These are phyloP conservation scores for Sprattus sprattus DNA, from an alignment of 2,113 vertebrate species.

Conservation along the genomic window DNA sequence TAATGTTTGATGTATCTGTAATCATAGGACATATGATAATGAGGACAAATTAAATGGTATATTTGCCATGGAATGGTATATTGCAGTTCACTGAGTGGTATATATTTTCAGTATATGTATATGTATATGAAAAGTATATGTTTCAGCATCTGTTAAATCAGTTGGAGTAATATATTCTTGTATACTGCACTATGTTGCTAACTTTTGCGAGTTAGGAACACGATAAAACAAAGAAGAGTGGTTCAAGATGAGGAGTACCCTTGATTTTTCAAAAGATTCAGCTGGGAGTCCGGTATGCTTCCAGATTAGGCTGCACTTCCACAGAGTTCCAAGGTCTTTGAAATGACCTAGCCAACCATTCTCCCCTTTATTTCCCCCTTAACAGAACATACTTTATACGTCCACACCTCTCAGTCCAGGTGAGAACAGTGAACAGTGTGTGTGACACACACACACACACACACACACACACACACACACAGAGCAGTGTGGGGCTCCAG, in stretches of 20 bases:
- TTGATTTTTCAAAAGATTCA: background rate
- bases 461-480: background rate
- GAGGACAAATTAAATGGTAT: background rate
- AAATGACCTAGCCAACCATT: background rate
- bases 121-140: background rate
- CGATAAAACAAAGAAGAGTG: background rate
- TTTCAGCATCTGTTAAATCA: background rate
- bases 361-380: background rate
- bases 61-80: background rate
- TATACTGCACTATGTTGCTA: background rate
- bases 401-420: background rate
- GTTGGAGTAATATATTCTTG: background rate
- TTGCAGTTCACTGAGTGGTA: background rate
- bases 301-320: background rate
- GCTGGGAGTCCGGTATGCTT: background rate
- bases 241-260: background rate
- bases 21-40: background rate
- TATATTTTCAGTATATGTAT: background rate
- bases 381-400: background rate
- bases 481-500: background rate
- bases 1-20: background rate
- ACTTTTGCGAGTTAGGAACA: background rate
- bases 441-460: background rate
- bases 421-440: background rate
- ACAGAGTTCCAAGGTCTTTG: constrained; percentile 1